Base-by-base conservation (phyloP, 2,113 vertebrate species). In the Tringa solitaria region DNA sequence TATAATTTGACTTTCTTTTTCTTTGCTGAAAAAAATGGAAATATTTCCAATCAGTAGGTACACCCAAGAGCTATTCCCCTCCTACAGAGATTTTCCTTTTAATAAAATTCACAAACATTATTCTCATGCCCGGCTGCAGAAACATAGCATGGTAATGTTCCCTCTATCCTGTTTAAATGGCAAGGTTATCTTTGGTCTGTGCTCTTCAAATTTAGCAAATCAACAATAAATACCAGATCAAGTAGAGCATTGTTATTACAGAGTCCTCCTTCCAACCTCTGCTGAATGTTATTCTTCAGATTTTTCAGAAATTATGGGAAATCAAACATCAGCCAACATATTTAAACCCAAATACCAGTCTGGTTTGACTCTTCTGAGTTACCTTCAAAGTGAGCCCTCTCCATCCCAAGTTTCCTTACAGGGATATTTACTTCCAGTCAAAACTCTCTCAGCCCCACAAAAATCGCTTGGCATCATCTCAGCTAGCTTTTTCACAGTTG, bases 401-500 rank as follows among this genome's bases (percentile, higher is more conserved):
- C 67, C 81, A 50, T 4, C 24, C 56, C 41, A 32, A 19, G 26
- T 21, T 4, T 48, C 16, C 27, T 4, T 7, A 14, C 14, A 32
- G 33, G 26, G 57, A 39, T 63, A n/a, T 74, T 51, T 26, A 3
- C 27, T 54, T 30, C 23, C 24, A 30, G 18, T 14, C 7, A 3
- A 21, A 54, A 21, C 28, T 15, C 18, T 19, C 30, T 16, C 20
- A 56, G 32, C 48, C 28, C 27, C 73, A 41, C n/a, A 20, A 19
- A 37, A 56, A 35, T 0, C 6, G 0, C 37, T 14, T 7, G 9
- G 60, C 41, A 1, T 3, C 2, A 0, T 1, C 48, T 14, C 35
- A 10, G 60, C 14, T 27, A 11, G 19, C 11, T 16, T 27, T 41
- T 48, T 37, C 9, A 39, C 19, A 3, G 1, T 0, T 9, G 24